Percentiles rank a stretch among this genome's conserved stretches.
phyloP scores from a whole-genome alignment of 2,888 invertebrate species.

The Sisyra nigra region DNA sequence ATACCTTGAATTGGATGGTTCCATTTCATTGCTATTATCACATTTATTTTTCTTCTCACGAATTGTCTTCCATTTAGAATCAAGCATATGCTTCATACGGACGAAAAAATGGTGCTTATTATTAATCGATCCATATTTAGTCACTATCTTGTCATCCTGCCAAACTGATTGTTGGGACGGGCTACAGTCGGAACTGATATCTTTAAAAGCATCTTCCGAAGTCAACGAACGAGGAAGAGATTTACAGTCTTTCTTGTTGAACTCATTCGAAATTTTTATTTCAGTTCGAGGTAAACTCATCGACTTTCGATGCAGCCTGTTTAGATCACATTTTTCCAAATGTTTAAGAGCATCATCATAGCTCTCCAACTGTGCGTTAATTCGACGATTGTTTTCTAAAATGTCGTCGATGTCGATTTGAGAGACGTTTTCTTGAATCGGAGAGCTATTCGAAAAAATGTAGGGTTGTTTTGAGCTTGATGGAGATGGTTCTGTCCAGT shows the following conservation, averaged over 20 bases:
- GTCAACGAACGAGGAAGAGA: slow-evolving; percentile 8
- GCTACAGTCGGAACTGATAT: too few species aligned
- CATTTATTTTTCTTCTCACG: too few species aligned
- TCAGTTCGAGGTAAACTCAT: slow-evolving; percentile 5
- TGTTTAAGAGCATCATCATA: slow-evolving; percentile 9
- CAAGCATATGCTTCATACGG: too few species aligned
- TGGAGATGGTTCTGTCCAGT: neutral
- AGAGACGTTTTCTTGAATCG: slow-evolving; percentile 2
- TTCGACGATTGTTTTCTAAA: neutral
- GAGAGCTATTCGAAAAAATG: neutral
- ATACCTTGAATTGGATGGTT: too few species aligned
- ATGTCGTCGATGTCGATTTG: slow-evolving; percentile 5
- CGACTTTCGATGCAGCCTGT: slow-evolving; percentile 6
- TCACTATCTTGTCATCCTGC: too few species aligned
- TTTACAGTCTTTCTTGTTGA: neutral
- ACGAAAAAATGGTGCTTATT: too few species aligned
- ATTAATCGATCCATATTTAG: too few species aligned
- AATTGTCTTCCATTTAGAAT: too few species aligned
- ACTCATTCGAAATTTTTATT: neutral
- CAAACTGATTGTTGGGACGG: too few species aligned
- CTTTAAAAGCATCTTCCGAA: neutral
- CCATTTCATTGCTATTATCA: too few species aligned
- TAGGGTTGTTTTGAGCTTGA: neutral
- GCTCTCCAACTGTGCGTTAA: slow-evolving; percentile 5
- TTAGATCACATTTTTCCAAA: slow-evolving; percentile 8